Evolutionary conservation across 1,140 invertebrate genomes (phyloP).

Genomic region (Araneus ventricosus): DNA sequence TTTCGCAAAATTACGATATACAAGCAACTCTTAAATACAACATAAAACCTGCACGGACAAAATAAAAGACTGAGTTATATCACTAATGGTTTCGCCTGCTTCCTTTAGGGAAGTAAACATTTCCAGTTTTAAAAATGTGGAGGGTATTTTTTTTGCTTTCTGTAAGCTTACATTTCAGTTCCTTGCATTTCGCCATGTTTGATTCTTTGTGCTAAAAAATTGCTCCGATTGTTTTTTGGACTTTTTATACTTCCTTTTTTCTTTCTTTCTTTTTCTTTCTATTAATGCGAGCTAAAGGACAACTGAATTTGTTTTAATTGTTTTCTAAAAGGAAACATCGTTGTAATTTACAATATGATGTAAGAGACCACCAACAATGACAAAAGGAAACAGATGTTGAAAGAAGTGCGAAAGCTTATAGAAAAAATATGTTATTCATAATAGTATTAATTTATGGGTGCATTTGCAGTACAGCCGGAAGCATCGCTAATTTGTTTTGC

Average conservation of each 20-base stretch:
- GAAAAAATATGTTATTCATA: no score
- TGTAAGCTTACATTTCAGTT: neutral
- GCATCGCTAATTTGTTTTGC: no score
- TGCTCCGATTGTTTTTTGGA: no score
- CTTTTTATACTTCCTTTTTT: neutral
- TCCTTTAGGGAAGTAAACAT: conserved; percentile 59
- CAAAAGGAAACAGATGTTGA: no score
- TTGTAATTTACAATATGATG: neutral
- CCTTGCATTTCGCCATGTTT: neutral
- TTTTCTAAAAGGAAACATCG: neutral
- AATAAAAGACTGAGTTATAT: neutral
- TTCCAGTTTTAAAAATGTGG: conserved; percentile 45
- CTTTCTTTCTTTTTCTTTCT: neutral
- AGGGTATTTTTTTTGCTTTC: neutral
- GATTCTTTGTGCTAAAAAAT: neutral
- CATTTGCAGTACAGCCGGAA: no score
- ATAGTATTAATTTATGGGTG: no score
- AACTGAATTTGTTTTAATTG: neutral
- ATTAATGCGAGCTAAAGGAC: neutral
- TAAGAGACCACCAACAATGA: neutral
- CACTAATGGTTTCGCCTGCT: conserved; percentile 27
- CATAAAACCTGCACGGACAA: neutral
- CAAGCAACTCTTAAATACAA: neutral
- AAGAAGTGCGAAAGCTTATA: no score
- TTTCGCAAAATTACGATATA: neutral